Evolutionary conservation across 2,888 invertebrate genomes (phyloP).

Genomic region (Ephialtes manifestator): DNA sequence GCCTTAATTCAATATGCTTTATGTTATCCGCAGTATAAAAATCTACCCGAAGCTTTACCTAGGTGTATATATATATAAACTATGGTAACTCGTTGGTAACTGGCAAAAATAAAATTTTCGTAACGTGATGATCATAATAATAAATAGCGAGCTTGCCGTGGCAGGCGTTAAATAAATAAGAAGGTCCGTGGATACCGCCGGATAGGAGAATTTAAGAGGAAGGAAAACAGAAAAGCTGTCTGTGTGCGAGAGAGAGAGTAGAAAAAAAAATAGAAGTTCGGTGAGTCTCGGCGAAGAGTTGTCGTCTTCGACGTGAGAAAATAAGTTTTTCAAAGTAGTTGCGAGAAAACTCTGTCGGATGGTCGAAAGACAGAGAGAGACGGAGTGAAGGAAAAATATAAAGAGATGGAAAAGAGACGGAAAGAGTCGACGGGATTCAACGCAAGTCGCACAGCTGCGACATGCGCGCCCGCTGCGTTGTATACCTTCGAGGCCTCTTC

Average conservation of each 20-base stretch:
- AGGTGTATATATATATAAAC: slow-evolving; percentile 7
- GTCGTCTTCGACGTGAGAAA: slow-evolving; percentile 45
- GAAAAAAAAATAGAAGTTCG: slow-evolving; percentile 36
- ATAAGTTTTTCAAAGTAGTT: slow-evolving; percentile 75
- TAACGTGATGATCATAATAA: slow-evolving; percentile 54
- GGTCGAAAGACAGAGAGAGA: slow-evolving; percentile 49
- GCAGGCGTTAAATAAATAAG: slow-evolving; percentile 76
- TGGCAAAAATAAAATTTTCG: slow-evolving; percentile 9
- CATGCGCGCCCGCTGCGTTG: slow-evolving; percentile 46
- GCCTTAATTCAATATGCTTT: not conserved
- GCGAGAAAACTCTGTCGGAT: slow-evolving; percentile 62
- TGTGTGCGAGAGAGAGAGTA: not conserved
- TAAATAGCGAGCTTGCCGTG: slow-evolving; percentile 69
- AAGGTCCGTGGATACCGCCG: slow-evolving; percentile 2
- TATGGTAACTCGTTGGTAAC: slow-evolving; percentile 31
- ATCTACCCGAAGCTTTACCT: slow-evolving; percentile 1
- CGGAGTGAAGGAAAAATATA: slow-evolving; percentile 21
- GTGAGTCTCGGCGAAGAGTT: slow-evolving; percentile 23
- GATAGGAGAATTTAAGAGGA: slow-evolving; percentile 10
- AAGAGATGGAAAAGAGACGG: not conserved
- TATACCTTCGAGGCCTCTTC: slow-evolving; percentile 43
- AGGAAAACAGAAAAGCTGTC: slow-evolving; percentile 4
- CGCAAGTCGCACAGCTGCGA: slow-evolving; percentile 51
- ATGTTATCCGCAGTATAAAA: not conserved
- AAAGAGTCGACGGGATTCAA: slow-evolving; percentile 1